Percentiles rank a stretch among this genome's conserved stretches.
phyloP scores from a whole-genome alignment of 2,113 vertebrate species.

The Arenaria interpres region DNA sequence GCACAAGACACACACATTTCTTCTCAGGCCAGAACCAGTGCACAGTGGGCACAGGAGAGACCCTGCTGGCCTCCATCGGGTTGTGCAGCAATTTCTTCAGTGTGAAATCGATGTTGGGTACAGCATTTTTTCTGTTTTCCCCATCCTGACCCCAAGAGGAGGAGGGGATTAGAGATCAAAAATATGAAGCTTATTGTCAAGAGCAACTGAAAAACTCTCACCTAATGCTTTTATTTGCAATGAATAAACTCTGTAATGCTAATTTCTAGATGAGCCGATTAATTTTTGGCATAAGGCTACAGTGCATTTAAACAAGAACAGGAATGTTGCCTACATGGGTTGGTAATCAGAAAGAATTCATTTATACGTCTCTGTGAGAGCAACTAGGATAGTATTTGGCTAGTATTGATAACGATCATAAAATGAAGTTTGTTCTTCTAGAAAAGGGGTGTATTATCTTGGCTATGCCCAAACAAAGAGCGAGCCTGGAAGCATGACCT shows the following conservation, averaged over 20 bases:
- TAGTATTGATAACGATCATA: not conserved
- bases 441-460: not conserved
- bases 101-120: not conserved
- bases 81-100: not conserved
- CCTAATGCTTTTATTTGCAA: not conserved
- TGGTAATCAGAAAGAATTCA: not conserved
- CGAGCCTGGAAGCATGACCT: not conserved
- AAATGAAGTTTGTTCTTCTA: not conserved
- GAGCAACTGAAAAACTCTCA: not conserved
- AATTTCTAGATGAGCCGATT: not conserved
- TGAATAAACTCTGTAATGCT: not conserved
- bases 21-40: not conserved
- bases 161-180: not conserved
- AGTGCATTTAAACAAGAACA: not conserved
- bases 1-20: not conserved
- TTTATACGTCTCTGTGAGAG: not conserved
- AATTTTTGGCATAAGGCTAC: not conserved
- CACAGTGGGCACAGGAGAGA: not conserved
- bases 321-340: not conserved
- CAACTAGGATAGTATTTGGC: not conserved
- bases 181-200: not conserved
- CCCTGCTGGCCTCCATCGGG: not conserved
- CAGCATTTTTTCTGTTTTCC: not conserved
- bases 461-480: not conserved
- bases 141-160: not conserved